phyloP scores from a whole-genome alignment of 2,113 vertebrate genomes.

The Hipposideros armiger region DNA sequence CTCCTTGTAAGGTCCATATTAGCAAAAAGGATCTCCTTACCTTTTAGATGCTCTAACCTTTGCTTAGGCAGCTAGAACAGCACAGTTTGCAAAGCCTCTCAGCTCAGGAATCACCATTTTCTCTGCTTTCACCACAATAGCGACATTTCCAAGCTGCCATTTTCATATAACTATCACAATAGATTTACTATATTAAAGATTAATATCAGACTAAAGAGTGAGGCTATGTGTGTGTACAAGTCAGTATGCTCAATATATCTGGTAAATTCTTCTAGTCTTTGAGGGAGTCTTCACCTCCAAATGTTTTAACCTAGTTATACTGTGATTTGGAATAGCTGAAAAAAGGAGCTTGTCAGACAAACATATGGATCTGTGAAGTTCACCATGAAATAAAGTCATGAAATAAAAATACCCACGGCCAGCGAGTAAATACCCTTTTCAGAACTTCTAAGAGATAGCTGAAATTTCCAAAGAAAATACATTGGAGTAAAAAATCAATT shows the following conservation, averaged over 20 bases:
- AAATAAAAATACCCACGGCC: conserved; percentile 11
- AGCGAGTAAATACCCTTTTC: background rate
- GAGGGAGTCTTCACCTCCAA: background rate
- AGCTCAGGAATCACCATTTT: background rate
- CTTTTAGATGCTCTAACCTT: conserved; percentile 22
- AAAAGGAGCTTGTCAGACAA: background rate
- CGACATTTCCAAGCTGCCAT: background rate
- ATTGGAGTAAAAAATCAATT: background rate
- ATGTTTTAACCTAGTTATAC: background rate
- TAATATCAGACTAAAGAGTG: background rate
- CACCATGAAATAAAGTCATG: conserved; percentile 53
- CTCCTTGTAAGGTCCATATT: background rate
- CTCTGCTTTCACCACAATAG: background rate
- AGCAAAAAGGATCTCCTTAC: background rate
- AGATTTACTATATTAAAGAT: background rate
- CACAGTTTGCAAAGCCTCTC: background rate
- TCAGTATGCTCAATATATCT: background rate
- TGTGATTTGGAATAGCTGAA: background rate
- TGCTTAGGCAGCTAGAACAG: background rate
- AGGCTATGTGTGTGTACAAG: background rate
- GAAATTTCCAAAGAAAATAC: background rate
- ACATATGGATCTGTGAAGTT: conserved; percentile 28
- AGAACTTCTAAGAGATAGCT: conserved; percentile 45
- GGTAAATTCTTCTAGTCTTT: conserved; percentile 15
- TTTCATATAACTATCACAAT: conserved; percentile 8